Evolutionary conservation across 2,113 vertebrate genomes (phyloP).

Genomic region (Ptychochromis oligacanthus): DNA sequence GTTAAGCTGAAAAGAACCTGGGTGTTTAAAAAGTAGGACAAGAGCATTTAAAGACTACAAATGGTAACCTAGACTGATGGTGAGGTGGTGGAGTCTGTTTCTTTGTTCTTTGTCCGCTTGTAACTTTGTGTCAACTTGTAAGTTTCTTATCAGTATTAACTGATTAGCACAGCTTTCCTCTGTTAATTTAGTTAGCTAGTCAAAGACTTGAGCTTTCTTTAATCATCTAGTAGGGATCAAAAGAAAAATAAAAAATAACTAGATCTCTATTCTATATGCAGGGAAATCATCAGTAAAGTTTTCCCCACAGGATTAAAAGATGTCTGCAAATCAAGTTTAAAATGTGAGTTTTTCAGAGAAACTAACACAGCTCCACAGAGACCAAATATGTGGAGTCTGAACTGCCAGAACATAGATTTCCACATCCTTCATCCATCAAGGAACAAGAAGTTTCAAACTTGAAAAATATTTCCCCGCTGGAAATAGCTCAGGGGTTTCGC

Average conservation of each 20-base stretch:
- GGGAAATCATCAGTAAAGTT: background rate
- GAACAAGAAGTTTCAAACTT: slow-evolving; percentile 37
- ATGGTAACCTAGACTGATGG: slow-evolving; percentile 2
- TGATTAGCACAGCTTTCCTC: background rate
- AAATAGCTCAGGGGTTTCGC: slow-evolving; percentile 16
- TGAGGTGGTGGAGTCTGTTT: background rate
- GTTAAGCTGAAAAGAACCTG: slow-evolving; percentile 47
- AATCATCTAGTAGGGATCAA: background rate
- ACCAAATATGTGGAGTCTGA: slow-evolving; percentile 39
- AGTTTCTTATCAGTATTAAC: background rate
- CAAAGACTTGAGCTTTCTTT: background rate
- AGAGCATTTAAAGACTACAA: slow-evolving; percentile 40
- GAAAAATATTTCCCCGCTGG: slow-evolving; percentile 36
- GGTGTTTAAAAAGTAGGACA: slow-evolving; percentile 44
- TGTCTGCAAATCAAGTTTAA: slow-evolving; percentile 42
- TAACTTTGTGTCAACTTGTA: background rate
- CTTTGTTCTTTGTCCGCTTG: background rate
- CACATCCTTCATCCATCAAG: slow-evolving; percentile 54
- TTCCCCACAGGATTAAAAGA: slow-evolving; percentile 11
- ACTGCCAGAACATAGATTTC: slow-evolving; percentile 43
- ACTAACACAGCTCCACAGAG: slow-evolving; percentile 54
- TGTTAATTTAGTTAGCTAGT: slow-evolving; percentile 2
- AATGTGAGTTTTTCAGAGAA: slow-evolving; percentile 35
- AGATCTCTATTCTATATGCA: background rate
- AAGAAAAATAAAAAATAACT: background rate